Percentiles rank a stretch among this genome's conserved stretches.
phyloP scores from a whole-genome alignment of 2,797 vertebrate genomes.

The Tadarida brasiliensis region DNA sequence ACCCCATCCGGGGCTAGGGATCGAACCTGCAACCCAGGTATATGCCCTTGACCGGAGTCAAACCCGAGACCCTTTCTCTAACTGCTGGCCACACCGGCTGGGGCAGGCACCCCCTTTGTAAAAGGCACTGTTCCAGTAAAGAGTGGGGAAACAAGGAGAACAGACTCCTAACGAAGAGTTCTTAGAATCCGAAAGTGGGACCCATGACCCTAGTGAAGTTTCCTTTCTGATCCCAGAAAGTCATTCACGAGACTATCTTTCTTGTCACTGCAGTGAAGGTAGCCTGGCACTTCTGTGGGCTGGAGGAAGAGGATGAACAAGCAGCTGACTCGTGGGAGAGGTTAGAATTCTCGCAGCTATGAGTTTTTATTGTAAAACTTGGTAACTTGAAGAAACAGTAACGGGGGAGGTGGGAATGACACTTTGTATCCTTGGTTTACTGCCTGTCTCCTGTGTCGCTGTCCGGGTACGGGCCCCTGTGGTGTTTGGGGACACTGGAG shows the following conservation, averaged over 20 bases:
- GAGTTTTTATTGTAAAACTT: not conserved
- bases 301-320: not conserved
- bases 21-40: too few relatives aligned
- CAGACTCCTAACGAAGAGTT: not conserved
- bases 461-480: not conserved
- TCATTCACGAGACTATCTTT: not conserved
- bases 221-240: not conserved
- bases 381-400: not conserved
- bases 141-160: not conserved
- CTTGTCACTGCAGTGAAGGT: not conserved
- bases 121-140: too few relatives aligned
- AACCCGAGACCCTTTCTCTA: too few relatives aligned
- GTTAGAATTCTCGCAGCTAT: not conserved
- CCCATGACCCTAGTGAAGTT: not conserved
- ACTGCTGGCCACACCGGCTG: too few relatives aligned
- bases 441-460: not conserved
- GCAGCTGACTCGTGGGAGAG: not conserved
- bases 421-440: not conserved
- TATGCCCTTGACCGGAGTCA: too few relatives aligned
- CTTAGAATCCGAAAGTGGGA: conserved; percentile 20
- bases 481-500: not conserved
- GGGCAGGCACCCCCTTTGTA: too few relatives aligned
- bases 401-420: not conserved
- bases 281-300: not conserved
- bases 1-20: too few relatives aligned